These are phyloP conservation scores for Sinonovacula constricta DNA, from an alignment of 1,140 invertebrate species.

Conservation along the genomic window DNA sequence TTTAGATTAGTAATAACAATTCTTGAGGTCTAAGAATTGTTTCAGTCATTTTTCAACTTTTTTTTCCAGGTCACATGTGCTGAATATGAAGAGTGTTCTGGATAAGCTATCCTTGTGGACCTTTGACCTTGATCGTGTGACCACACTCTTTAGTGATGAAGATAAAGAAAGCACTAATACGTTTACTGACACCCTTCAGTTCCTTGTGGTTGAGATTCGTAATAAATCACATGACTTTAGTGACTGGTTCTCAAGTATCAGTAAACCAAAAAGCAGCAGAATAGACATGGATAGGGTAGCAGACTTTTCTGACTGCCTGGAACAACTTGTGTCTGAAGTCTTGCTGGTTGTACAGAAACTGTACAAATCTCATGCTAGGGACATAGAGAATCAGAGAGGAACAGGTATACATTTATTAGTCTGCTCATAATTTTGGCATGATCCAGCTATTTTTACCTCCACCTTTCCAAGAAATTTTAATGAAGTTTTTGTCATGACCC, in stretches of 20 bases:
- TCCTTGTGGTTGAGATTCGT: constrained; percentile 24
- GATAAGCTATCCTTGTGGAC: neutral
- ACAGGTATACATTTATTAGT: too few relatives aligned
- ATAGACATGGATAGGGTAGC: neutral
- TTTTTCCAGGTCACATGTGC: constrained; percentile 17
- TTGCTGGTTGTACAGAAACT: constrained; percentile 68
- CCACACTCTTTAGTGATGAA: constrained; percentile 45
- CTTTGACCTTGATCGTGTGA: constrained; percentile 2
- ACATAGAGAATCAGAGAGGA: too few relatives aligned
- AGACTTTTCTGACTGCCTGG: constrained; percentile 34
- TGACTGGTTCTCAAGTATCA: constrained; percentile 9
- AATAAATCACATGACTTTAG: neutral
- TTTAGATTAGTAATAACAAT: neutral
- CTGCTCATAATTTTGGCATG: too few relatives aligned
- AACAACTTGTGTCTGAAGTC: constrained; percentile 58
- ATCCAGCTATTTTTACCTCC: too few relatives aligned
- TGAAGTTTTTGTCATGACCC: too few relatives aligned
- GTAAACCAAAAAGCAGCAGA: neutral
- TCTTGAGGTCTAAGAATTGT: neutral
- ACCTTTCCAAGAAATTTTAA: too few relatives aligned
- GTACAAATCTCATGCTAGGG: too few relatives aligned
- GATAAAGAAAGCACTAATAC: constrained; percentile 19
- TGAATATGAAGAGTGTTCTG: neutral
- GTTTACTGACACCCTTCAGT: constrained; percentile 44
- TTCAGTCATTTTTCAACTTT: neutral